A percentile compares a stretch with the other conserved stretches of the same genome.
These are phyloP conservation scores for Sitodiplosis mosellana DNA, from an alignment of 1,140 invertebrate genomes.

Conservation along the genomic window DNA sequence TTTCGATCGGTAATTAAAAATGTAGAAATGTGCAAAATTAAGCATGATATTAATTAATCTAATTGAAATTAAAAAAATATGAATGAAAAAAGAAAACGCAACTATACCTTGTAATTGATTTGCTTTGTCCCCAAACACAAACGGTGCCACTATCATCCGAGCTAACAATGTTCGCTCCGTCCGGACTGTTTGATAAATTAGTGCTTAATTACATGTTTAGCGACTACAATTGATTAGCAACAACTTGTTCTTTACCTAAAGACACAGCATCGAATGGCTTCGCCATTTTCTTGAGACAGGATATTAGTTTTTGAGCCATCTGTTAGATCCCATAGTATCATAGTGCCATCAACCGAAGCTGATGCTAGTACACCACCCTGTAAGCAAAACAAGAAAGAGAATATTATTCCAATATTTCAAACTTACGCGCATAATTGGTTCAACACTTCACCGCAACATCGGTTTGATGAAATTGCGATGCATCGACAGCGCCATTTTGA, in stretches of 20 bases:
- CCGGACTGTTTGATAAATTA: not conserved
- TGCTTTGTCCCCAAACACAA: conserved; percentile 6
- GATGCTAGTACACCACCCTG: conserved; percentile 33
- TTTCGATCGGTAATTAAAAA: not conserved
- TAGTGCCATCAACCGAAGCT: conserved; percentile 36
- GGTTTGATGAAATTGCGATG: too few relatives aligned
- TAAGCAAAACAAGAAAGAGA: not conserved
- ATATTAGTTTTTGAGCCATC: conserved; percentile 28
- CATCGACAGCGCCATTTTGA: too few relatives aligned
- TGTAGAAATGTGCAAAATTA: not conserved
- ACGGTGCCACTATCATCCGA: conserved; percentile 4
- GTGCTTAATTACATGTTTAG: too few relatives aligned
- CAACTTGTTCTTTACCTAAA: too few relatives aligned
- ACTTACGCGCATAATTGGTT: too few relatives aligned
- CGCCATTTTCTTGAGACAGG: conserved; percentile 30
- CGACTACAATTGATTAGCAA: too few relatives aligned
- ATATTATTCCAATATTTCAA: too few relatives aligned
- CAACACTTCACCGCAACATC: too few relatives aligned
- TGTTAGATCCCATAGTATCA: conserved; percentile 34
- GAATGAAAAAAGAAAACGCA: not conserved
- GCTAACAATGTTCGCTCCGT: conserved; percentile 2
- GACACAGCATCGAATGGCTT: conserved; percentile 31
- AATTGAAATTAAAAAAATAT: not conserved
- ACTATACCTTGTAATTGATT: conserved; percentile 1
- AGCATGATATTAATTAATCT: too few relatives aligned